phyloP scores from a whole-genome alignment of 2,888 invertebrate genomes.

The Sisyra nigra region DNA sequence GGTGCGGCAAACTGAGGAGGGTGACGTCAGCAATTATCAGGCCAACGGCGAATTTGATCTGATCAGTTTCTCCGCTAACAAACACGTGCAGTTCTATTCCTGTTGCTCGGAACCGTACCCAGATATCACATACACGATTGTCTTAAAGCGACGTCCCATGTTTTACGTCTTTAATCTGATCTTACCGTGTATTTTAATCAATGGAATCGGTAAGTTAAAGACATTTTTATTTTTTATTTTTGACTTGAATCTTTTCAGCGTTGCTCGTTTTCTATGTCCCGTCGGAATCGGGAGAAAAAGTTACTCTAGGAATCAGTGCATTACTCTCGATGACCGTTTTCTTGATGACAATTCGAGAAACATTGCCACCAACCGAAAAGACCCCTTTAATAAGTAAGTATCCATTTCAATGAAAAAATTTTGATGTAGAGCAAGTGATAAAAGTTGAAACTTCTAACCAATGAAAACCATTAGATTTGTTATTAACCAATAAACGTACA shows the following conservation, averaged over 20 bases:
- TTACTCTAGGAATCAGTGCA: constrained; percentile 72
- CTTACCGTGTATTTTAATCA: constrained; percentile 69
- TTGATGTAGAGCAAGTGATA: too few relatives aligned
- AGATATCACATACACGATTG: constrained; percentile 68
- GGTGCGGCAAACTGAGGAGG: constrained; percentile 59
- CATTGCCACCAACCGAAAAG: constrained; percentile 73
- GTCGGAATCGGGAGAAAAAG: constrained; percentile 76
- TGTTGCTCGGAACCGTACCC: constrained; percentile 74
- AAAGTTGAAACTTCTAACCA: too few relatives aligned
- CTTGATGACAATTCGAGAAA: constrained; percentile 74
- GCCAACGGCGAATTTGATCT: constrained; percentile 84
- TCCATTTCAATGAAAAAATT: too few relatives aligned
- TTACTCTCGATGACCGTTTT: constrained; percentile 81
- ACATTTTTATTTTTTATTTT: not conserved
- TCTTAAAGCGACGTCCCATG: constrained; percentile 57
- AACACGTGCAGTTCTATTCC: constrained; percentile 58
- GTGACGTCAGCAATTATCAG: constrained; percentile 77
- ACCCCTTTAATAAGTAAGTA: constrained; percentile 71
- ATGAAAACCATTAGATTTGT: too few relatives aligned
- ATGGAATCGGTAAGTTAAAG: constrained; percentile 52
- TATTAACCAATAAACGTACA: too few relatives aligned
- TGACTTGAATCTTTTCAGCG: constrained; percentile 32
- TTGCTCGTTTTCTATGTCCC: constrained; percentile 77
- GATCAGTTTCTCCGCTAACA: constrained; percentile 54
- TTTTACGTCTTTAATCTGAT: constrained; percentile 78